These are phyloP conservation scores for Marasmarcha lunaedactyla DNA, from an alignment of 2,888 invertebrate species.

Conservation along the genomic window DNA sequence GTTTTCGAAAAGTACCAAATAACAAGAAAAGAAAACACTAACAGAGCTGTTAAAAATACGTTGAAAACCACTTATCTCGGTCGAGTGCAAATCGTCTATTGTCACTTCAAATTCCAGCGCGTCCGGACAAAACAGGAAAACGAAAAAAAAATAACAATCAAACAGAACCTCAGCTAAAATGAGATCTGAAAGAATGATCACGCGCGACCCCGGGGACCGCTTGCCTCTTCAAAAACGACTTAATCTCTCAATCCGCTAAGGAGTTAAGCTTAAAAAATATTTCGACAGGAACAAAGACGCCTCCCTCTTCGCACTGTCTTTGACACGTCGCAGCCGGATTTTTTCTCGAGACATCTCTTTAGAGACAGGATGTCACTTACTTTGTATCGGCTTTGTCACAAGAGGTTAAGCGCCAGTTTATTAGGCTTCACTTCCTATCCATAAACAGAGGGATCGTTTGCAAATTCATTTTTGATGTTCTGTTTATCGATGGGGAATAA, in stretches of 20 bases:
- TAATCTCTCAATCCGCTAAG: conserved; percentile 72
- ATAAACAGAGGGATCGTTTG: conserved; percentile 52
- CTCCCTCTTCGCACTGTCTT: conserved; percentile 62
- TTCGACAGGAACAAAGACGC: conserved; percentile 64
- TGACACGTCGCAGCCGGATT: conserved; percentile 65
- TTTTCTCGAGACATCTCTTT: conserved; percentile 60
- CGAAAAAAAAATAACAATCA: conserved; percentile 70
- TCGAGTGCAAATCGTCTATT: conserved; percentile 65
- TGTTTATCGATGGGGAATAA: conserved; percentile 28
- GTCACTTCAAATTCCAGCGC: conserved; percentile 62
- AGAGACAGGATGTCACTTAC: conserved; percentile 64
- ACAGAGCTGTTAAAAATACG: conserved; percentile 63
- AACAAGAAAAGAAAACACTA: conserved; percentile 31
- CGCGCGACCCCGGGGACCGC: conserved; percentile 68
- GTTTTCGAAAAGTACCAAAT: no score
- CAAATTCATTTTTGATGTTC: conserved; percentile 41
- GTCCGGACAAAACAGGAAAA: conserved; percentile 49
- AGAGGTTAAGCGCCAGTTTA: conserved; percentile 68
- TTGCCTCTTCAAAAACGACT: conserved; percentile 73
- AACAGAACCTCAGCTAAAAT: conserved; percentile 66
- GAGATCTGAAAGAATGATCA: conserved; percentile 68
- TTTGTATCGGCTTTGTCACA: conserved; percentile 67
- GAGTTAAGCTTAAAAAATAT: conserved; percentile 71
- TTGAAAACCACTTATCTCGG: conserved; percentile 64
- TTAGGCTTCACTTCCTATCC: conserved; percentile 61